Conservation (phyloP, 2,797 vertebrate species). For the Knipowitschia caucasica region DNA sequence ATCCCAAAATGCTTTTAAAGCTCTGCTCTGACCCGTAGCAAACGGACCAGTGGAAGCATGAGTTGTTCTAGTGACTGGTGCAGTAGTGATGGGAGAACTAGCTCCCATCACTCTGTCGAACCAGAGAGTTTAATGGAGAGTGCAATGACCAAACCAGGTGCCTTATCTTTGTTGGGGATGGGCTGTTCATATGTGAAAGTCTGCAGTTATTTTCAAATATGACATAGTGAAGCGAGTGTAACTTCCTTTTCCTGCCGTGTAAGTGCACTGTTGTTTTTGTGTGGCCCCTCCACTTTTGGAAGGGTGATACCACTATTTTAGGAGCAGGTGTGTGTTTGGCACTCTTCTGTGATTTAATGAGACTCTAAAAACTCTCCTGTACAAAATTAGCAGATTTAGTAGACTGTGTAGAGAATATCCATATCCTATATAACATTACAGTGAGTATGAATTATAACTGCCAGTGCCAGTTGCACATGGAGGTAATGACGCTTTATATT, state of each 20-base stretch:
- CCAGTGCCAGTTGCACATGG: constrained; percentile 6
- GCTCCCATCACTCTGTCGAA: constrained; percentile 30
- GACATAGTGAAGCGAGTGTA: constrained; percentile 56
- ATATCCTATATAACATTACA: background rate
- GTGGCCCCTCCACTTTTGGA: constrained; percentile 32
- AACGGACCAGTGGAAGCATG: background rate
- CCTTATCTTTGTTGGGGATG: constrained; percentile 29
- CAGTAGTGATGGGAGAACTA: constrained; percentile 26
- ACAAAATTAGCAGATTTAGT: constrained; percentile 17
- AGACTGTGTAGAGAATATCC: constrained; percentile 34
- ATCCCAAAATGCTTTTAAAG: background rate
- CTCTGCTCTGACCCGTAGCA: background rate
- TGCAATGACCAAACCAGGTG: background rate
- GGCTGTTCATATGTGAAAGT: constrained; percentile 50
- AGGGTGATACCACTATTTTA: constrained; percentile 60
- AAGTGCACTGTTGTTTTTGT: constrained; percentile 40
- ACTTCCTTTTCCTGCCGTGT: constrained; percentile 71
- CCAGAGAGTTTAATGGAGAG: constrained; percentile 4
- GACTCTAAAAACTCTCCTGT: constrained; percentile 38
- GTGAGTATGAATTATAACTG: constrained; percentile 13
- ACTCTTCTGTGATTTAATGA: constrained; percentile 40
- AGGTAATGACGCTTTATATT: constrained; percentile 40
- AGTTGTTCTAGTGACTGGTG: constrained; percentile 29
- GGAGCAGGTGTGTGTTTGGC: constrained; percentile 40
- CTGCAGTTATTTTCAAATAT: constrained; percentile 69